Evolutionary conservation across 1,140 invertebrate species (phyloP).

Genomic region (Ceratina australensis): DNA sequence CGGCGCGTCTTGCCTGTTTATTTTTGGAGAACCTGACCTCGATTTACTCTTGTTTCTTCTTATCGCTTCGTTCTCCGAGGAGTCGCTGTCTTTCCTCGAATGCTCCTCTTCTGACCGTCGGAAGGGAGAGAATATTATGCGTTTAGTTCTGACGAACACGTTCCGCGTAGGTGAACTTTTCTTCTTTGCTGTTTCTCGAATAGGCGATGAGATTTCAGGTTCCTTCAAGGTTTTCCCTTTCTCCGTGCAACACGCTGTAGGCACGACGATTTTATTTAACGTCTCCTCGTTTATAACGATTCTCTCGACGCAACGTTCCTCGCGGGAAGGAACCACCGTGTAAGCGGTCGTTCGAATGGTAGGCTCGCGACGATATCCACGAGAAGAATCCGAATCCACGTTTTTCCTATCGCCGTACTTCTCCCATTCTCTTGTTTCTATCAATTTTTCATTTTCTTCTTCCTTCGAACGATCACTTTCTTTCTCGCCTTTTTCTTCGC

Average conservation of each 20-base stretch:
- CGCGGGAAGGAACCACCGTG: slow-evolving; percentile 42
- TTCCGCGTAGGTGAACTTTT: slow-evolving; percentile 50
- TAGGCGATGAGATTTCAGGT: neutral
- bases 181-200: neutral
- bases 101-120: slow-evolving; percentile 79
- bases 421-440: too few relatives aligned
- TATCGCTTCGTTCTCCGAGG: neutral
- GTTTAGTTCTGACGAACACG: slow-evolving; percentile 87
- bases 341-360: slow-evolving; percentile 37
- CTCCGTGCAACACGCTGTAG: slow-evolving; percentile 42
- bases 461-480: neutral
- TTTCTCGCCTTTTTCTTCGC: neutral
- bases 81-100: slow-evolving; percentile 61
- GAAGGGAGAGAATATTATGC: slow-evolving; percentile 87
- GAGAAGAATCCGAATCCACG: neutral
- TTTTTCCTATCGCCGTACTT: neutral
- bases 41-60: slow-evolving; percentile 56
- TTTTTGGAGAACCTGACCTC: slow-evolving; percentile 37
- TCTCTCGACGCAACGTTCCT: slow-evolving; percentile 54
- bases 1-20: slow-evolving; percentile 37
- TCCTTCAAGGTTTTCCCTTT: neutral
- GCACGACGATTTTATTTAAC: slow-evolving; percentile 70
- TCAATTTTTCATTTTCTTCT: too few relatives aligned
- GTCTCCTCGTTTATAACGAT: slow-evolving; percentile 70
- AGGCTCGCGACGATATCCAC: slow-evolving; percentile 7